These are phyloP conservation scores for Romanomermis culicivorax DNA, from an alignment of 2,888 invertebrate genomes.

Conservation along the genomic window DNA sequence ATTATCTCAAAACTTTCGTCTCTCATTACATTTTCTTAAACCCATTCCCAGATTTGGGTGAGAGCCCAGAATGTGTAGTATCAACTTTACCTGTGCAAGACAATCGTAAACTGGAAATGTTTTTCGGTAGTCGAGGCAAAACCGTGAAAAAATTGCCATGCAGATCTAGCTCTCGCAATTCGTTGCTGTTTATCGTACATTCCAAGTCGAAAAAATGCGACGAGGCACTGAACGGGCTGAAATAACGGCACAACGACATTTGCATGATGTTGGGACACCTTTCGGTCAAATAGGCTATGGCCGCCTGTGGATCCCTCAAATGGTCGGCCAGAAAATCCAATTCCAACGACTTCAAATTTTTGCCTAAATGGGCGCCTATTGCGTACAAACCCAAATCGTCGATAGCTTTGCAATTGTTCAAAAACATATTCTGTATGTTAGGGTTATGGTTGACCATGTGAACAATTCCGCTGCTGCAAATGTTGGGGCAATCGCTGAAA, in stretches of 20 bases:
- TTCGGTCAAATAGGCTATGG: constrained; percentile 19
- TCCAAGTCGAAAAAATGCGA: constrained; percentile 1
- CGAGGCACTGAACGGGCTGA: constrained; percentile 6
- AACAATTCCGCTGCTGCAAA: constrained; percentile 19
- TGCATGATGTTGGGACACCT: constrained; percentile 22
- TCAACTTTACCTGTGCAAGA: no score
- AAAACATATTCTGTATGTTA: constrained; percentile 18
- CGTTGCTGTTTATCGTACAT: not conserved
- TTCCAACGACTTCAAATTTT: constrained; percentile 17
- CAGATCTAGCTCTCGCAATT: constrained; percentile 21
- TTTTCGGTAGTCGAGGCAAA: constrained; percentile 20
- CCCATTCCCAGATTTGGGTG: no score
- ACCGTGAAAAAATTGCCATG: constrained; percentile 23
- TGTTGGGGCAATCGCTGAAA: constrained; percentile 22
- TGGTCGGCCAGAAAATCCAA: constrained; percentile 20
- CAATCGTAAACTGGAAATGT: constrained; percentile 19
- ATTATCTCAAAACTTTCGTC: no score
- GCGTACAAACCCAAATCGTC: constrained; percentile 25
- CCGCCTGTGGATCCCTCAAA: constrained; percentile 17
- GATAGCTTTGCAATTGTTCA: constrained; percentile 22
- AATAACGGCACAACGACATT: constrained; percentile 24
- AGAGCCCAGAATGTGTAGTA: no score
- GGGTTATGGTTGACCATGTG: constrained; percentile 20
- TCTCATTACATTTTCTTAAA: no score
- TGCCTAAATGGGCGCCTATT: constrained; percentile 22